Conservation (phyloP, 2,888 invertebrate genomes). For the Pachliopta kotzebuea region DNA sequence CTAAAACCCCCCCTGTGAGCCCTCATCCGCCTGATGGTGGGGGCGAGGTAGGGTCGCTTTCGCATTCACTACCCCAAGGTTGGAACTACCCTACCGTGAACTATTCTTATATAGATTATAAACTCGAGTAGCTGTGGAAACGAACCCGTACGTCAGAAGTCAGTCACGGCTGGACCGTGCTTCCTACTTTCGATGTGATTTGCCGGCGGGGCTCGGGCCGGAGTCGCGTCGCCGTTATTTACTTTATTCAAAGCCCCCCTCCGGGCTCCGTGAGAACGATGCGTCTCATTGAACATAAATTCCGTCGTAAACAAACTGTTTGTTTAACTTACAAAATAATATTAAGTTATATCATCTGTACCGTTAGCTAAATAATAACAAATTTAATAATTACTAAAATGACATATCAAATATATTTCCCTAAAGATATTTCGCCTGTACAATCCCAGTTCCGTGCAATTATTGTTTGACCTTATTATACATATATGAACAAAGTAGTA, state of each 20-base stretch:
- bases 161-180: conserved; percentile 57
- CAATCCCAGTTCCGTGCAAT: no score
- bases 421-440: neutral
- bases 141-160: conserved; percentile 37
- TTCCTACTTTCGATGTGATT: conserved; percentile 53
- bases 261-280: conserved; percentile 41
- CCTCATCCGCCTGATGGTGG: no score
- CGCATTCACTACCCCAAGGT: no score
- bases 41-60: no score
- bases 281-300: conserved; percentile 17
- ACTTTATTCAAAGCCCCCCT: conserved; percentile 58
- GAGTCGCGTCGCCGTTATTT: conserved; percentile 57
- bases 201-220: conserved; percentile 32
- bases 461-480: no score
- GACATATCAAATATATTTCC: no score
- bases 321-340: conserved; percentile 5
- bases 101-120: neutral
- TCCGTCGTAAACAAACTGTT: conserved; percentile 16
- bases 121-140: conserved; percentile 51
- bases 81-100: no score
- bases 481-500: no score
- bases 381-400: neutral
- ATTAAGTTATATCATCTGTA: neutral
- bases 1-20: no score
- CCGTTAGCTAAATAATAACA: neutral